Conservation (phyloP, 2,113 vertebrate species). For the Sander lucioperca region DNA sequence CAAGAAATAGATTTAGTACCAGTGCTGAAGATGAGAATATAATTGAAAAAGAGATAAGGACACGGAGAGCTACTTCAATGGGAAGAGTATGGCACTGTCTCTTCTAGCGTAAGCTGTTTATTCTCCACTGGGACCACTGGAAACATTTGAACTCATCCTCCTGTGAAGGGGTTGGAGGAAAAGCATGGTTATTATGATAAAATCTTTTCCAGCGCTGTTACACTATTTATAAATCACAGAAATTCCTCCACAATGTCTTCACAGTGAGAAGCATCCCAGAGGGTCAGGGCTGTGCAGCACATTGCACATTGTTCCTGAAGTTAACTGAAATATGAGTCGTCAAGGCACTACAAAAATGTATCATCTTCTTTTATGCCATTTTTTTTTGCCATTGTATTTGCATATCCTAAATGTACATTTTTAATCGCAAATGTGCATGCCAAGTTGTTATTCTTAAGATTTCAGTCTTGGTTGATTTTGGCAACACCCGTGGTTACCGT, state of each 20-base stretch:
- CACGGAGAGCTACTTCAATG: conserved; percentile 8
- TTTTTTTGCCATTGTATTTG: background rate
- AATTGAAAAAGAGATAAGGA: conserved; percentile 45
- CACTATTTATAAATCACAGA: conserved; percentile 38
- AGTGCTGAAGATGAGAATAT: conserved; percentile 40
- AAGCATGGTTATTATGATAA: conserved; percentile 27
- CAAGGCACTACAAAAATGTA: background rate
- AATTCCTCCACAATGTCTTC: conserved; percentile 23
- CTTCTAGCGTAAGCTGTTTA: conserved; percentile 24
- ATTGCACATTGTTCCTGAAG: background rate
- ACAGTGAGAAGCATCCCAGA: conserved; percentile 18
- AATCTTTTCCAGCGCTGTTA: conserved; percentile 1
- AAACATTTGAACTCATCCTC: conserved; percentile 46
- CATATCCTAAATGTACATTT: background rate
- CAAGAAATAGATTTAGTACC: conserved; percentile 24
- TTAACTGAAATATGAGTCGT: conserved; percentile 11
- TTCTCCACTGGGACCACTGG: conserved; percentile 18
- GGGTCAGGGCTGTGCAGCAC: conserved; percentile 17
- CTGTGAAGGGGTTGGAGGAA: conserved; percentile 36
- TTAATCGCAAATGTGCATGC: background rate
- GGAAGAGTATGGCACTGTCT: background rate
- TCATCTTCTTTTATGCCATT: background rate
- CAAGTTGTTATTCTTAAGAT: background rate
- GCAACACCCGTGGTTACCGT: background rate
- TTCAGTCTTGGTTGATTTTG: no score